phyloP scores from a whole-genome alignment of 2,797 vertebrate species.

The Cuculus canorus region DNA sequence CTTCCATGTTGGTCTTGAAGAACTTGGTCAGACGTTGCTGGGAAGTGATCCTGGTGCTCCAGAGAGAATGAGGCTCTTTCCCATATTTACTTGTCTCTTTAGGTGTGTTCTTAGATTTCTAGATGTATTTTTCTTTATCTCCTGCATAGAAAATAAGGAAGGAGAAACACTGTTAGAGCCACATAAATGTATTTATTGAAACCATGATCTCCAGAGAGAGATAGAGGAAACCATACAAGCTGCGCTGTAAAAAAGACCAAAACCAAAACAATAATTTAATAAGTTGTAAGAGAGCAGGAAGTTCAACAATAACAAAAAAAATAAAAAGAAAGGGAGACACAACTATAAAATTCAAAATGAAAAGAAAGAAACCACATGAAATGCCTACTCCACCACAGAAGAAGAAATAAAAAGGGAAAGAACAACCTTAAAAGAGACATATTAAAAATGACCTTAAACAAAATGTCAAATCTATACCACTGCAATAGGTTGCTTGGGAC shows the following conservation, averaged over 20 bases:
- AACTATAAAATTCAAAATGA: background rate
- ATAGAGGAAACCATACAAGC: slow-evolving; percentile 59
- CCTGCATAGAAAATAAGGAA: slow-evolving; percentile 54
- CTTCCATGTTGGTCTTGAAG: background rate
- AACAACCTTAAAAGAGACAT: background rate
- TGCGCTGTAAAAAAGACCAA: background rate
- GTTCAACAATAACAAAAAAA: slow-evolving; percentile 16
- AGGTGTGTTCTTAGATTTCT: slow-evolving; percentile 23
- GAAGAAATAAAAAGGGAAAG: slow-evolving; percentile 9
- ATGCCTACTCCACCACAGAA: slow-evolving; percentile 14
- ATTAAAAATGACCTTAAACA: slow-evolving; percentile 5
- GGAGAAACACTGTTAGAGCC: slow-evolving; percentile 14
- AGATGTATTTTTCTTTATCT: slow-evolving; percentile 27
- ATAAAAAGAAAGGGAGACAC: background rate
- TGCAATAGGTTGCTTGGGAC: background rate
- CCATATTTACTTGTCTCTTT: background rate
- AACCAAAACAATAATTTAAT: slow-evolving; percentile 53
- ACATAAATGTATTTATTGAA: slow-evolving; percentile 66
- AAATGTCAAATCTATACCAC: background rate
- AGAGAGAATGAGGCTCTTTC: background rate
- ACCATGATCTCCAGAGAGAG: slow-evolving; percentile 63
- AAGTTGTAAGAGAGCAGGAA: slow-evolving; percentile 63
- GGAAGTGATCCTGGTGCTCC: background rate
- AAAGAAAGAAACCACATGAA: slow-evolving; percentile 33
- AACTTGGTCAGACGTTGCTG: background rate